Evolutionary conservation across 2,888 invertebrate species (phyloP).

Genomic region (Amorpha juglandis): DNA sequence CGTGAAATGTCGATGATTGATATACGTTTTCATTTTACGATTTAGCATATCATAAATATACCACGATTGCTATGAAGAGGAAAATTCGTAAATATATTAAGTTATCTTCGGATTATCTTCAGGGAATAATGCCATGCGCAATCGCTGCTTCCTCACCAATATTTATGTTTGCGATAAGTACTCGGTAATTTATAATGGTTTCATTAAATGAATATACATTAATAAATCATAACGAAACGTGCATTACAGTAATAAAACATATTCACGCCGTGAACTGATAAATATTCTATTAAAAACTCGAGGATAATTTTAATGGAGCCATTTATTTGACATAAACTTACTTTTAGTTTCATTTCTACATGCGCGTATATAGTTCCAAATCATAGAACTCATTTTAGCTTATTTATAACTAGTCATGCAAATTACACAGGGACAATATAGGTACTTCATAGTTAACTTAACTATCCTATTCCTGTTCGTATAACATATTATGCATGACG

Average conservation of each 20-base stretch:
- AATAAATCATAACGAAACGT: slow-evolving; percentile 1
- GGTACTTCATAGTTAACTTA: too few species aligned
- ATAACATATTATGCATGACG: too few species aligned
- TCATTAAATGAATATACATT: background rate
- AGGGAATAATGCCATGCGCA: background rate
- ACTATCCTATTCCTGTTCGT: too few species aligned
- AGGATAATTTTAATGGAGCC: slow-evolving; percentile 12
- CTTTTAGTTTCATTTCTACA: background rate
- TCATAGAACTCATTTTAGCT: too few species aligned
- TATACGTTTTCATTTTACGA: slow-evolving; percentile 37
- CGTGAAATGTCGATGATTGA: slow-evolving; percentile 47
- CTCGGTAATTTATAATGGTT: slow-evolving; percentile 1
- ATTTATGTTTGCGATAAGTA: slow-evolving; percentile 1
- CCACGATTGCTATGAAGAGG: background rate
- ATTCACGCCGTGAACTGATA: background rate
- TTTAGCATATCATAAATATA: slow-evolving; percentile 27
- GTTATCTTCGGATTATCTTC: background rate
- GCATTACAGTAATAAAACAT: background rate
- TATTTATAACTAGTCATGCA: too few species aligned
- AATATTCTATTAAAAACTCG: background rate
- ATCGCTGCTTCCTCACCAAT: background rate
- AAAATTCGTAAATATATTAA: slow-evolving; percentile 15
- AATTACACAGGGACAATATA: too few species aligned
- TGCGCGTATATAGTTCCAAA: too few species aligned
- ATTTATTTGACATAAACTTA: background rate